These are phyloP conservation scores for Trichoplusia ni DNA, from an alignment of 1,140 invertebrate species.

Conservation along the genomic window DNA sequence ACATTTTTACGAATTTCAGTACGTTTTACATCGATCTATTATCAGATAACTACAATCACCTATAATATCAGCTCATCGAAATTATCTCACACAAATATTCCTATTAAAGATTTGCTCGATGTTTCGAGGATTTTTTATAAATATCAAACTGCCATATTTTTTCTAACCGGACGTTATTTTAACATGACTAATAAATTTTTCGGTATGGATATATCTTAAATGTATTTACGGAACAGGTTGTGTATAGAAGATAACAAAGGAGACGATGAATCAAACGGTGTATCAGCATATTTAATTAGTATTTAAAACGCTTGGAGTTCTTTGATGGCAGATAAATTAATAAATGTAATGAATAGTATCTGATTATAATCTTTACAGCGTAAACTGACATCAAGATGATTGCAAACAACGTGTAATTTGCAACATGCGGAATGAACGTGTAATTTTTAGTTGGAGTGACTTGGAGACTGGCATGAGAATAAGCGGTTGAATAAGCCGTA, in stretches of 20 bases:
- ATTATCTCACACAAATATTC: no score
- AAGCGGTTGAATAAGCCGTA: conserved; percentile 49
- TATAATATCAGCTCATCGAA: no score
- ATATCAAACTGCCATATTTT: no score
- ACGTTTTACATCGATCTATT: no score
- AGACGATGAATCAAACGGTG: background rate
- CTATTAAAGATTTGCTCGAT: no score
- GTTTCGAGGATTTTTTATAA: no score
- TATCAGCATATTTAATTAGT: conserved; percentile 1
- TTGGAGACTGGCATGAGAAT: conserved; percentile 40
- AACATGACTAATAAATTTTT: background rate
- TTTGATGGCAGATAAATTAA: conserved; percentile 30
- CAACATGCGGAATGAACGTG: conserved; percentile 43
- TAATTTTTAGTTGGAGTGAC: no score
- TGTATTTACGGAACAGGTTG: background rate
- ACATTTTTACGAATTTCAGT: no score
- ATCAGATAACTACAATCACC: no score
- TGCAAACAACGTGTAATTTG: conserved; percentile 34
- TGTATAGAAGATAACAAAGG: conserved; percentile 2
- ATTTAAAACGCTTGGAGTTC: conserved; percentile 1
- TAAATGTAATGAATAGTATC: conserved; percentile 25
- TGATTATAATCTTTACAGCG: conserved; percentile 26
- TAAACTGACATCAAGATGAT: conserved; percentile 31
- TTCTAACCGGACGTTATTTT: no score
- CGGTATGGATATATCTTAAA: background rate